A percentile compares a stretch with the other conserved stretches of the same genome.
These are phyloP conservation scores for Eubucco bourcierii DNA, from an alignment of 2,113 vertebrate genomes.

Conservation along the genomic window DNA sequence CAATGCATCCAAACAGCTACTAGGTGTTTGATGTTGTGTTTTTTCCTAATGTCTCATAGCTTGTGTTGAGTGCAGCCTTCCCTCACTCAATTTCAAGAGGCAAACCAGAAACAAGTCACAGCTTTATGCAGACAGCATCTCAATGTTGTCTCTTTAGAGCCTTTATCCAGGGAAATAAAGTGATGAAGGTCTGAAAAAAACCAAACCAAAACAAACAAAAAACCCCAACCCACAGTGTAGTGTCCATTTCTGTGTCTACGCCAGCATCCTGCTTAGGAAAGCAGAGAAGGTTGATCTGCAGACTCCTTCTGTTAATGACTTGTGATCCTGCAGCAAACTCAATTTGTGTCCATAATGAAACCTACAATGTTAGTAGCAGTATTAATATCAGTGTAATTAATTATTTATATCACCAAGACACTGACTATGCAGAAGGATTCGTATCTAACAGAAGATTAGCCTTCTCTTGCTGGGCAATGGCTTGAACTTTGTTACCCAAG, in stretches of 20 bases:
- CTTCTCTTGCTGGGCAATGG: background rate
- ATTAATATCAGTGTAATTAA: constrained; percentile 42
- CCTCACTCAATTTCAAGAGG: background rate
- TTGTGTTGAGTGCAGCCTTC: background rate
- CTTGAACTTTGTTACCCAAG: background rate
- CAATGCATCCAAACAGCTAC: background rate
- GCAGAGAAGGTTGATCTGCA: background rate
- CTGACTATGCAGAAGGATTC: background rate
- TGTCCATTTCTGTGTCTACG: background rate
- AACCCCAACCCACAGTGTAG: no score
- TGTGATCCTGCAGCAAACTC: constrained; percentile 16
- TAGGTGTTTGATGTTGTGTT: fast-evolving
- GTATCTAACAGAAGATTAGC: background rate
- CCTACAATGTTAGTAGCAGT: background rate
- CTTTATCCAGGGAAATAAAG: no score
- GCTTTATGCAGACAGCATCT: background rate
- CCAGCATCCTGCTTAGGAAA: background rate
- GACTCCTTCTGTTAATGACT: background rate
- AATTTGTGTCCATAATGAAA: constrained; percentile 9
- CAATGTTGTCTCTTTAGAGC: background rate
- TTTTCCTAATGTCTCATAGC: background rate
- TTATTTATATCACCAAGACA: background rate
- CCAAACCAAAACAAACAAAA: background rate
- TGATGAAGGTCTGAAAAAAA: background rate
- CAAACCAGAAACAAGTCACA: background rate